A percentile compares a stretch with the other conserved stretches of the same genome.
These are phyloP conservation scores for Turritopsis dohrnii DNA, from an alignment of 30 jellyfish, hydroid and myxozoan genomes.

Conservation along the genomic window DNA sequence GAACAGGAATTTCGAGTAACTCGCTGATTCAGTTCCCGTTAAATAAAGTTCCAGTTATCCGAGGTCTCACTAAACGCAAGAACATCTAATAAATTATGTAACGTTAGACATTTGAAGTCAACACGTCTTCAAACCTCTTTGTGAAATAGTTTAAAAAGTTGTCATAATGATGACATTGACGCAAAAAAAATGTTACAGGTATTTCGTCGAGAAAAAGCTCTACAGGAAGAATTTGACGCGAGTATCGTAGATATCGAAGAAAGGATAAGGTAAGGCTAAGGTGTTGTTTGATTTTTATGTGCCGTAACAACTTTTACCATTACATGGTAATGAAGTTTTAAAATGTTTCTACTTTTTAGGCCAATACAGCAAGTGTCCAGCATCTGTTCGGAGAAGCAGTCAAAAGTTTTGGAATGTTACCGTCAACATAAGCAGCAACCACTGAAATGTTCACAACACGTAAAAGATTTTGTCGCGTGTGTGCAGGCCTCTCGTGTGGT, in stretches of 20 bases:
- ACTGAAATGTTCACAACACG: background rate
- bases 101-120: no score
- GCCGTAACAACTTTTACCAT: no score
- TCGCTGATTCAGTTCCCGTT: no score
- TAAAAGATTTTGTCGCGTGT: background rate
- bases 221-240: background rate
- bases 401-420: background rate
- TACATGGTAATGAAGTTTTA: no score
- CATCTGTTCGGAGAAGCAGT: background rate
- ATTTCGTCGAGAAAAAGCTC: background rate
- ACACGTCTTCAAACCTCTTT: no score
- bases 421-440: background rate
- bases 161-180: no score
- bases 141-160: no score
- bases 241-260: background rate
- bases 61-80: no score
- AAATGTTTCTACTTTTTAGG: background rate
- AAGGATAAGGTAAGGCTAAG: background rate
- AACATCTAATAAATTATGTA: no score
- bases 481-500: background rate
- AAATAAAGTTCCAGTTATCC: no score
- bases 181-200: no score
- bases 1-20: no score
- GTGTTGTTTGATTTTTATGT: background rate
- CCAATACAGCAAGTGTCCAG: background rate